phyloP scores from a whole-genome alignment of 1,140 invertebrate species.

The Drosophila ironensis region DNA sequence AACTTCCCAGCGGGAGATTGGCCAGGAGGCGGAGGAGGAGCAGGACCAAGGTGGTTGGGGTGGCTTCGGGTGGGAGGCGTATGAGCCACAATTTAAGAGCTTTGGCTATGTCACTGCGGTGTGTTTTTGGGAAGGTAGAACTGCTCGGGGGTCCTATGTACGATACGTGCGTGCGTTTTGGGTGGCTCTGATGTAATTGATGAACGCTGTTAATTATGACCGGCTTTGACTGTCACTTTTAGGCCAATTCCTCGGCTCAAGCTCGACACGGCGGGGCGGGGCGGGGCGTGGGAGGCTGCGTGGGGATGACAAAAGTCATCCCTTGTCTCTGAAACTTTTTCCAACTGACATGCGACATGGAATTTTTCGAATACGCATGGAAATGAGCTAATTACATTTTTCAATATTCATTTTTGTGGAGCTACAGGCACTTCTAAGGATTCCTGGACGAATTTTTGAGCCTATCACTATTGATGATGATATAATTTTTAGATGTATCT shows the following conservation, averaged over 20 bases:
- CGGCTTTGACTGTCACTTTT: slow-evolving; percentile 53
- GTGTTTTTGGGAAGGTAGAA: background rate
- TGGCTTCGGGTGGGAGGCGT: background rate
- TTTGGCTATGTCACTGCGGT: slow-evolving; percentile 38
- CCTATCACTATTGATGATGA: no score
- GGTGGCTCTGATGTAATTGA: slow-evolving; percentile 39
- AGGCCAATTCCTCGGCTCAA: slow-evolving; percentile 6
- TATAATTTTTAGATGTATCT: no score
- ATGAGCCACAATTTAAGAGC: slow-evolving; percentile 34
- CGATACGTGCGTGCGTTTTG: no score
- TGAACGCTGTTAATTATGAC: slow-evolving; percentile 53
- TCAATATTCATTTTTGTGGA: no score
- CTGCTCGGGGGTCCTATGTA: background rate
- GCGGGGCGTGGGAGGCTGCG: background rate
- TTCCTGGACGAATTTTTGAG: no score
- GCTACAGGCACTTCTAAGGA: no score
- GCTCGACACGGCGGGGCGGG: slow-evolving; percentile 3
- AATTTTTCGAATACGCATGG: background rate
- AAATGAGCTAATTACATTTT: background rate
- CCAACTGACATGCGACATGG: no score
- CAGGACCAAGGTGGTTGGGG: background rate
- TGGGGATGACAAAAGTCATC: no score
- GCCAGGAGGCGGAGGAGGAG: background rate
- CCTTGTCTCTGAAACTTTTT: no score
- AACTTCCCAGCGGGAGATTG: slow-evolving; percentile 13